These are phyloP conservation scores for Chaenodraco wilsoni DNA, from an alignment of 2,797 vertebrate genomes.

Conservation along the genomic window DNA sequence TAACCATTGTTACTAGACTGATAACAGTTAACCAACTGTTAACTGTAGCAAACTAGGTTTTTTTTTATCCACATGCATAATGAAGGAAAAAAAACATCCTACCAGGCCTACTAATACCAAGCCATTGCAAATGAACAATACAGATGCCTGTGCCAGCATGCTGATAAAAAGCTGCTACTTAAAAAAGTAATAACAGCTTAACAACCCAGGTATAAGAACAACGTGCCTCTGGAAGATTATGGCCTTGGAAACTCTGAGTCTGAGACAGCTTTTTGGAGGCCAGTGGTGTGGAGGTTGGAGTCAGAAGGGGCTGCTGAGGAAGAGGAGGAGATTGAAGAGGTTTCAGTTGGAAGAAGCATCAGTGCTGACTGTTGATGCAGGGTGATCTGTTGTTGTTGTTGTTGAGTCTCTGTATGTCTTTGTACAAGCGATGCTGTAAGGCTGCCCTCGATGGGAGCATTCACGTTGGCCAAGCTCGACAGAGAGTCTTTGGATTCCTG, in stretches of 20 bases:
- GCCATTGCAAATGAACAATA: constrained; percentile 68
- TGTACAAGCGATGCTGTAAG: constrained; percentile 86
- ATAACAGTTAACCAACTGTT: constrained; percentile 45
- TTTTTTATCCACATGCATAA: constrained; percentile 68
- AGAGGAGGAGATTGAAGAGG: constrained; percentile 86
- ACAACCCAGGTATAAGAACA: constrained; percentile 57
- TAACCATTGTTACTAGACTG: constrained; percentile 54
- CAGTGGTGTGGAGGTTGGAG: constrained; percentile 76
- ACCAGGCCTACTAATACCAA: constrained; percentile 57
- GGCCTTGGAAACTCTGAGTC: constrained; percentile 91
- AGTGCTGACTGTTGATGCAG: constrained; percentile 83
- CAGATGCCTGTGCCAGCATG: constrained; percentile 73
- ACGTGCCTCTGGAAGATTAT: constrained; percentile 74
- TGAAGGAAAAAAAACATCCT: constrained; percentile 38
- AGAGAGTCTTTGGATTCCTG: constrained; percentile 92
- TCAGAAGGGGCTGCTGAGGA: constrained; percentile 83
- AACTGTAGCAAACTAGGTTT: constrained; percentile 40
- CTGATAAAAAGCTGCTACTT: constrained; percentile 69
- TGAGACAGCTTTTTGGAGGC: constrained; percentile 91
- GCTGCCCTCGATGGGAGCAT: constrained; percentile 87
- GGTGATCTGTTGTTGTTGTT: constrained; percentile 63
- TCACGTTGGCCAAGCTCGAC: constrained; percentile 83
- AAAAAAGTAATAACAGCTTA: constrained; percentile 62
- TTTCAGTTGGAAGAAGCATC: constrained; percentile 86
- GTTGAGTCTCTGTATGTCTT: constrained; percentile 66